Conservation (phyloP, 2,888 invertebrate species). For the Anthoptus insignis region DNA sequence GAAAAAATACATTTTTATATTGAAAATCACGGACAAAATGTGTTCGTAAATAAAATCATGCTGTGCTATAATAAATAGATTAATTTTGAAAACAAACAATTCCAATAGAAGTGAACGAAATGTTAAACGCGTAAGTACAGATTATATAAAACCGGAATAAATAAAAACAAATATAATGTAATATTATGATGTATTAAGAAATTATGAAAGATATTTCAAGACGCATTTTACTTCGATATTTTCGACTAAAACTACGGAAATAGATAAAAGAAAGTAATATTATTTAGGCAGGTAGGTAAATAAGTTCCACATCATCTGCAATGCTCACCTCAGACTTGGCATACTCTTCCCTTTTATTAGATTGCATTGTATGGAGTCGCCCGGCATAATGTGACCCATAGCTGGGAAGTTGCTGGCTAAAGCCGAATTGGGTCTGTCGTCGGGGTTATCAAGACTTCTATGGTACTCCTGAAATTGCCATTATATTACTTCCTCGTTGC, state of each 20-base stretch:
- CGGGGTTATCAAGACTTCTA: slow-evolving; percentile 93
- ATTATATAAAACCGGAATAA: neutral
- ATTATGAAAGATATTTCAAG: neutral
- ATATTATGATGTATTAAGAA: slow-evolving; percentile 8
- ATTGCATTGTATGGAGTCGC: slow-evolving; percentile 87
- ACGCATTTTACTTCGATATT: neutral
- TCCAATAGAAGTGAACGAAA: slow-evolving; percentile 32
- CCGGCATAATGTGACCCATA: slow-evolving; percentile 81
- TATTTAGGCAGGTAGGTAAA: neutral
- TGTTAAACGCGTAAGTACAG: slow-evolving; percentile 17
- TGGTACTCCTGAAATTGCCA: slow-evolving; percentile 90
- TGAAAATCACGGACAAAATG: slow-evolving; percentile 67
- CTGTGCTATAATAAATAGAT: slow-evolving; percentile 64
- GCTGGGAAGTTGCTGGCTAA: slow-evolving; percentile 89
- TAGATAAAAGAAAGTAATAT: slow-evolving; percentile 5
- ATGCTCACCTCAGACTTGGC: slow-evolving; percentile 96
- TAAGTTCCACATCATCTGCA: neutral
- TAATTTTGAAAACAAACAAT: slow-evolving; percentile 36
- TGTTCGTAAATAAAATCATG: slow-evolving; percentile 72
- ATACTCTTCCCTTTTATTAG: slow-evolving; percentile 98
- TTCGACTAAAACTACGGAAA: slow-evolving; percentile 24
- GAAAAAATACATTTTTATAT: slow-evolving; percentile 75
- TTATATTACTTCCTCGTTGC: slow-evolving; percentile 10
- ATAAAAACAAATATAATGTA: slow-evolving; percentile 18
- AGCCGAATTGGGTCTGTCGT: slow-evolving; percentile 91